A percentile compares a stretch with the other conserved stretches of the same genome.
phyloP scores from a whole-genome alignment of 2,888 invertebrate genomes.

The Macaria liturata region DNA sequence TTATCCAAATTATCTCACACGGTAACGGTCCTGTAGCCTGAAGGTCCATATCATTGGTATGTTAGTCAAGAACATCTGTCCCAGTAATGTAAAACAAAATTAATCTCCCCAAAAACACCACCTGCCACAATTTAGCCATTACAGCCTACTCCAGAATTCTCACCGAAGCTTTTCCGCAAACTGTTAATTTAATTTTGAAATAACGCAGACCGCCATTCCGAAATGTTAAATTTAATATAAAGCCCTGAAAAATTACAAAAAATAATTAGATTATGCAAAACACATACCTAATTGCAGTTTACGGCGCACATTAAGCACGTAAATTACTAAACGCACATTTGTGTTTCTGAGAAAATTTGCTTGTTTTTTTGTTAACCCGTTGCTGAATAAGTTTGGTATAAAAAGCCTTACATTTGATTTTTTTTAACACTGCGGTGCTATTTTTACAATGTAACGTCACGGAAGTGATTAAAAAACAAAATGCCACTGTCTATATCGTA shows the following conservation, averaged over 20 bases:
- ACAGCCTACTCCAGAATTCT: not conserved
- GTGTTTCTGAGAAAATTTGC: slow-evolving; percentile 40
- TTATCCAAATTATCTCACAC: too few relatives aligned
- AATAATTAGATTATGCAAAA: slow-evolving; percentile 21
- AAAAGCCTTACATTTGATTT: too few relatives aligned
- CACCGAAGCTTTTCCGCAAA: not conserved
- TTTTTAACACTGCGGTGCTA: too few relatives aligned
- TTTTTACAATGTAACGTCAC: too few relatives aligned
- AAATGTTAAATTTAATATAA: slow-evolving; percentile 10
- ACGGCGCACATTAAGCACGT: slow-evolving; percentile 34
- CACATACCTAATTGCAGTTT: slow-evolving; percentile 28
- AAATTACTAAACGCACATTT: slow-evolving; percentile 34
- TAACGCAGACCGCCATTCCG: slow-evolving; percentile 6
- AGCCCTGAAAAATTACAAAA: slow-evolving; percentile 9
- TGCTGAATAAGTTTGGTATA: not conserved
- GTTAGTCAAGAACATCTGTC: too few relatives aligned
- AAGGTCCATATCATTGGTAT: too few relatives aligned
- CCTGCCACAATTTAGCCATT: not conserved
- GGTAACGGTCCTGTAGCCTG: too few relatives aligned
- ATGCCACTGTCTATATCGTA: too few relatives aligned
- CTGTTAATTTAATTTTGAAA: slow-evolving; percentile 7
- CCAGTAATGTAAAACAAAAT: too few relatives aligned
- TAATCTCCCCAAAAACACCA: too few relatives aligned
- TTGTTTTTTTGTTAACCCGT: slow-evolving; percentile 32
- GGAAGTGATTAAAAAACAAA: too few relatives aligned